Percentiles rank a stretch among this genome's conserved stretches.
Conservation (phyloP, 2,113 vertebrate genomes). For the Oncorhynchus clarkii region DNA sequence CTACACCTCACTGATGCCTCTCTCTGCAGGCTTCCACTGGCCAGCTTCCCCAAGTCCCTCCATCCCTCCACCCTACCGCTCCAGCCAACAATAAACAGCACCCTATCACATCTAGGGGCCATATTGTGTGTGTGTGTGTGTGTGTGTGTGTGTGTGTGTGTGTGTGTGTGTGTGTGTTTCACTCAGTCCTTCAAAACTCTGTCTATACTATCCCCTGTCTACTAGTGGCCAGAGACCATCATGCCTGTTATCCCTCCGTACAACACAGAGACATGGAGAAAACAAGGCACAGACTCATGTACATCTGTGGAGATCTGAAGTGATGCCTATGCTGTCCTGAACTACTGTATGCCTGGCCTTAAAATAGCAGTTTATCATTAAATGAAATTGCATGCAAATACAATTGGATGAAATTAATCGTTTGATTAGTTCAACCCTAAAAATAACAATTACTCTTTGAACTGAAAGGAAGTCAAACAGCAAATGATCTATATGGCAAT, state of each 20-base stretch:
- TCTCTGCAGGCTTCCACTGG: slow-evolving; percentile 14
- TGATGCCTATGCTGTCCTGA: slow-evolving; percentile 3
- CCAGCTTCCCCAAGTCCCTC: slow-evolving; percentile 20
- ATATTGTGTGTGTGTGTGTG: slow-evolving; percentile 6
- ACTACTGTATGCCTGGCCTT: not conserved
- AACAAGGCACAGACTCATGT: not conserved
- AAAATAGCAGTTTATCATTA: not conserved
- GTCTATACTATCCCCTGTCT: not conserved
- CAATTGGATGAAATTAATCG: not conserved
- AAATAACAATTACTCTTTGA: not conserved
- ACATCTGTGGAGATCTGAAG: slow-evolving; percentile 1
- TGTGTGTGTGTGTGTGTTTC: not conserved
- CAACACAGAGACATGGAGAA: not conserved
- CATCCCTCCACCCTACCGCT: slow-evolving; percentile 11
- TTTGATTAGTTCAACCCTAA: not conserved
- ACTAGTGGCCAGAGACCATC: not conserved
- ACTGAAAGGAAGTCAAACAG: slow-evolving; percentile 28
- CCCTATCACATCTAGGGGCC: slow-evolving; percentile 12
- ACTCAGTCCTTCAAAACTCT: not conserved
- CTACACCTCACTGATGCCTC: slow-evolving; percentile 33
- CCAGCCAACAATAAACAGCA: slow-evolving; percentile 52
- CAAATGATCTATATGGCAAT: not conserved
- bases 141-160: slow-evolving; percentile 16
- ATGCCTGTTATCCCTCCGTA: not conserved
- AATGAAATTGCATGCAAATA: slow-evolving; percentile 28